Evolutionary conservation across 2,888 invertebrate genomes (phyloP).

Genomic region (Clostera curtula): DNA sequence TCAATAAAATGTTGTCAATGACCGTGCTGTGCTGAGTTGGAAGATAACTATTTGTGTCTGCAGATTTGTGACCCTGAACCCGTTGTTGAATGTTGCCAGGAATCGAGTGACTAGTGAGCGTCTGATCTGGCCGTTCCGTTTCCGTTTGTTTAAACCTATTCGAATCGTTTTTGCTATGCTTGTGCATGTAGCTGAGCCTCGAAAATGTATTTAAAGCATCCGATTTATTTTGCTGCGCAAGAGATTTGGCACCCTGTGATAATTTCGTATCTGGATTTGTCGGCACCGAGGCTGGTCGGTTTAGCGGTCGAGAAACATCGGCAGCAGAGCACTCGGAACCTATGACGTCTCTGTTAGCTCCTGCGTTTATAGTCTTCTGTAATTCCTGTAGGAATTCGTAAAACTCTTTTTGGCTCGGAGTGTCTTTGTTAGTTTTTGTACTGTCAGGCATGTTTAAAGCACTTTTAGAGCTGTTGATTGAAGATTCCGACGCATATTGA

Average conservation of each 20-base stretch:
- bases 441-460: no score
- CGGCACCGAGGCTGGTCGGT: no score
- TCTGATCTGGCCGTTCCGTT: slow-evolving; percentile 15
- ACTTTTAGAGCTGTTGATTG: no score
- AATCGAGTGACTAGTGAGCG: slow-evolving; percentile 5
- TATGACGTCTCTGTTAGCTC: slow-evolving; percentile 22
- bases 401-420: slow-evolving; percentile 24
- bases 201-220: slow-evolving; percentile 58
- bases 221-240: slow-evolving; percentile 34
- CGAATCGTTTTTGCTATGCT: slow-evolving; percentile 44
- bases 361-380: slow-evolving; percentile 40
- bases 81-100: no score
- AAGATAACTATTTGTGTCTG: no score
- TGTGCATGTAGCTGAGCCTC: slow-evolving; percentile 59
- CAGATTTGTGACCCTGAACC: no score
- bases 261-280: slow-evolving; percentile 22
- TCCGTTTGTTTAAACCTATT: slow-evolving; percentile 30
- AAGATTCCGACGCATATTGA: no score
- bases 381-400: slow-evolving; percentile 46
- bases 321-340: no score
- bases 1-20: slow-evolving; percentile 5
- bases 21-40: no score
- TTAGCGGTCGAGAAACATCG: no score
- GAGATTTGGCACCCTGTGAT: slow-evolving; percentile 42
- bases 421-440: slow-evolving; percentile 1